A percentile compares a stretch with the other conserved stretches of the same genome.
Evolutionary conservation across 1,140 invertebrate genomes (phyloP).

Genomic region (Branchinecta lindahli): DNA sequence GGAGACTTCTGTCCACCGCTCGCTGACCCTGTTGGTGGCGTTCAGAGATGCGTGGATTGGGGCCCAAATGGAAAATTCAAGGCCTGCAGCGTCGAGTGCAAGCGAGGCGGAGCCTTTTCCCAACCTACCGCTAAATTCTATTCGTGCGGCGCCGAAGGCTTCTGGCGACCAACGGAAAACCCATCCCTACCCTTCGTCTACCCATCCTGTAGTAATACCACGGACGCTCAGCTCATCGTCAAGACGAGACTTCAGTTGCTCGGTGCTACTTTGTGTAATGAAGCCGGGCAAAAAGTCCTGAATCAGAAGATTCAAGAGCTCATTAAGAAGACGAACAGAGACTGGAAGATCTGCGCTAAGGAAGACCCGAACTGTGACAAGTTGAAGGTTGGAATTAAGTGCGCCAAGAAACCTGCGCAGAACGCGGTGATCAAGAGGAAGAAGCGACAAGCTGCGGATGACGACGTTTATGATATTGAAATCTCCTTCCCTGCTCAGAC

Average conservation of each 20-base stretch:
- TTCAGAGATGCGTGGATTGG: slow-evolving; percentile 84
- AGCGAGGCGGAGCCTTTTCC: slow-evolving; percentile 69
- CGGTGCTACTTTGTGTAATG: slow-evolving; percentile 79
- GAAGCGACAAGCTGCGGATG: slow-evolving; percentile 44
- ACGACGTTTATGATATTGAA: slow-evolving; percentile 54
- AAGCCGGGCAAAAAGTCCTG: slow-evolving; percentile 77
- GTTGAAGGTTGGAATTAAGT: slow-evolving; percentile 72
- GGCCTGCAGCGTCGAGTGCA: slow-evolving; percentile 75
- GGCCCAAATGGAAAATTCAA: slow-evolving; percentile 89
- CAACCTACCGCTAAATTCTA: slow-evolving; percentile 84
- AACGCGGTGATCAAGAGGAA: slow-evolving; percentile 29
- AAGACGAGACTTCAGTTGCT: slow-evolving; percentile 84
- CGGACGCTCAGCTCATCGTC: slow-evolving; percentile 76
- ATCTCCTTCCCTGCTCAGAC: slow-evolving; percentile 61
- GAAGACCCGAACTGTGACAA: slow-evolving; percentile 55
- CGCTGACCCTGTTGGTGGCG: slow-evolving; percentile 70
- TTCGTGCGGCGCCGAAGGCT: slow-evolving; percentile 88
- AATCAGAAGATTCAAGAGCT: slow-evolving; percentile 70
- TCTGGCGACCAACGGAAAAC: slow-evolving; percentile 74
- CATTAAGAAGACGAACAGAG: slow-evolving; percentile 70
- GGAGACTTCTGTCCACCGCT: slow-evolving; percentile 78
- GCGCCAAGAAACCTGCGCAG: slow-evolving; percentile 53
- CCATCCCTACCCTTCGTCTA: slow-evolving; percentile 63
- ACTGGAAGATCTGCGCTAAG: slow-evolving; percentile 78
- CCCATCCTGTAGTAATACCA: slow-evolving; percentile 74